Base-by-base conservation (phyloP, 1,140 invertebrate species). In the Drosophila santomea region DNA sequence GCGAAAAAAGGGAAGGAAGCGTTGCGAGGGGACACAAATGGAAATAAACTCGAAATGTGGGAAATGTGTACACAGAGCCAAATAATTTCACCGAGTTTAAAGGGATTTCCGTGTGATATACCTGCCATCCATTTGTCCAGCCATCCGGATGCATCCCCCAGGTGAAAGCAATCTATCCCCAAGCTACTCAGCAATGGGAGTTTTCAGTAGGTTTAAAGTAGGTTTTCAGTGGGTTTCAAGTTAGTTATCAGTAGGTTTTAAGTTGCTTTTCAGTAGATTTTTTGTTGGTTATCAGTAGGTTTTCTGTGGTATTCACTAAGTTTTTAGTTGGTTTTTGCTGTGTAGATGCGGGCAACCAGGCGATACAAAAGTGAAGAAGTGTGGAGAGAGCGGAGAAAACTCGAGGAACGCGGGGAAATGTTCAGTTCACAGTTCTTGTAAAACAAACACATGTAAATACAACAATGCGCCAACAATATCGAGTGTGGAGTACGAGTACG, bases 31-130 rank as follows among this genome's bases (percentile, higher is more conserved):
- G 44, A 39, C 12, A 43, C 36, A 54, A 78, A 82, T 81, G 78
- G 79, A 78, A 81, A 82, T 64, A 68, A 77, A 82, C 78, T 72
- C 67, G 32, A 32, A 32, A 32, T 10, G 32, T 32, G 39, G 44
- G 25, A 36, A 23, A 32, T 8, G 32, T 32, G 32, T 45, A 5
- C 54, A 58, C 54, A 17, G 20, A 17, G 20, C 35, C 12, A 36
- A 36, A 36, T 17, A 8, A 35, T 28, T 11, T 11, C 5, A 25
- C 7, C 8, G 7, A 25, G 2, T 25, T 28, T 48, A n/a, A 2
- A 4, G 12, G 8, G 5, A 5, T 20, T n/a, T 48, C 14, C 8
- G 32, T 32, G 8, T 23, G 20, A 23, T 23, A 23, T 23, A 23
- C 6, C 10, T 20, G 11, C 4, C 20, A 20, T 20, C 20, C 20